Evolutionary conservation across 2,797 vertebrate genomes (phyloP).

Genomic region (Taeniopygia guttata): DNA sequence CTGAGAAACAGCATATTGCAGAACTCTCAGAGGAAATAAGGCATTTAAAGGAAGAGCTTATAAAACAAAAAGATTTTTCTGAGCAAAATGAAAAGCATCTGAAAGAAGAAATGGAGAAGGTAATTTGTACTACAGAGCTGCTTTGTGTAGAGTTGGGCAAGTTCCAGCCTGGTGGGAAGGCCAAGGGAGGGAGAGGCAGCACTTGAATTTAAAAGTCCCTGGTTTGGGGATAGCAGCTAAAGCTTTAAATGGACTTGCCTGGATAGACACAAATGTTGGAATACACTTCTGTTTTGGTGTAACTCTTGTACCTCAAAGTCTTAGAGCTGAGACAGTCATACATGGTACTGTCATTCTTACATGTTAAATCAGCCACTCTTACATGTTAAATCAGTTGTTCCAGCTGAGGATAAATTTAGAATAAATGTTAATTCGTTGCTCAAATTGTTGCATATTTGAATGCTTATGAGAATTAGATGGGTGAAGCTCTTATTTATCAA

Average conservation of each 20-base stretch:
- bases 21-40: constrained; percentile 74
- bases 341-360: accelerated
- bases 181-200: not conserved
- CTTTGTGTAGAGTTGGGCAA: not conserved
- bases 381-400: not conserved
- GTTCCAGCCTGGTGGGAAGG: not conserved
- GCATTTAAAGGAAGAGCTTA: constrained; percentile 71
- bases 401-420: not conserved
- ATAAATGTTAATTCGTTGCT: not conserved
- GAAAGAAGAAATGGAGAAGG: constrained; percentile 71
- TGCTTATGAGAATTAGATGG: not conserved
- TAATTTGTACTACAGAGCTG: not conserved
- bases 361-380: not conserved
- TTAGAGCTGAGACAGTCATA: not conserved
- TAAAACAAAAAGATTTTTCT: constrained; percentile 58
- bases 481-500: not conserved
- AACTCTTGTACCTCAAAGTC: not conserved
- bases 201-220: not conserved
- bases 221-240: not conserved
- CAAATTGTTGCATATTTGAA: not conserved
- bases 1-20: constrained; percentile 63
- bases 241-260: not conserved
- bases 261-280: not conserved
- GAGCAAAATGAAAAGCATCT: constrained; percentile 63
- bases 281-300: not conserved